Percentiles rank a stretch among this genome's conserved stretches.
phyloP scores from a whole-genome alignment of 2,113 vertebrate genomes.

The Indri indri region DNA sequence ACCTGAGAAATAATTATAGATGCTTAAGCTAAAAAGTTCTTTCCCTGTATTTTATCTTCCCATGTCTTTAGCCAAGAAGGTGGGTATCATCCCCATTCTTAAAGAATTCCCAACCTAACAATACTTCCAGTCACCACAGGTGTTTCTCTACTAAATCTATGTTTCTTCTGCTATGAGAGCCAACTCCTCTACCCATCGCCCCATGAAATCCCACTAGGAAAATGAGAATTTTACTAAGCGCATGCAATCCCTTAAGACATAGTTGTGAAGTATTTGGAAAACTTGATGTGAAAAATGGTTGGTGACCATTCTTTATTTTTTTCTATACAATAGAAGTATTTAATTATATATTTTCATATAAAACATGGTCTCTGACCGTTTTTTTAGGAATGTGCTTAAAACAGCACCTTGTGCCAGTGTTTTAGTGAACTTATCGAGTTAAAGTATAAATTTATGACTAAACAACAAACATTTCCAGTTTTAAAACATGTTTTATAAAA shows the following conservation, averaged over 20 bases:
- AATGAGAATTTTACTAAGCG: neutral
- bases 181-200: neutral
- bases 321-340: neutral
- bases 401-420: neutral
- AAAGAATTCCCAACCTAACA: neutral
- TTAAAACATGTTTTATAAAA: conserved; percentile 20
- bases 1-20: neutral
- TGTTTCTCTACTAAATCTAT: neutral
- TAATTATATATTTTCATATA: conserved; percentile 16
- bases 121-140: neutral
- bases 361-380: neutral
- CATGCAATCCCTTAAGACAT: neutral
- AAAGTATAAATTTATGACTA: conserved; percentile 14
- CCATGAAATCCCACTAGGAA: neutral
- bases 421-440: conserved; percentile 22
- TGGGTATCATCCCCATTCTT: neutral
- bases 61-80: neutral
- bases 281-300: neutral
- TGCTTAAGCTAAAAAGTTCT: neutral
- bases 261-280: conserved; percentile 24
- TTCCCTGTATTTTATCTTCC: neutral
- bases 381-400: conserved; percentile 23
- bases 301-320: neutral
- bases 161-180: neutral
- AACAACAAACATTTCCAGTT: conserved; percentile 13